Evolutionary conservation across 1,140 invertebrate species (phyloP).

Genomic region (Chionoecetes opilio): DNA sequence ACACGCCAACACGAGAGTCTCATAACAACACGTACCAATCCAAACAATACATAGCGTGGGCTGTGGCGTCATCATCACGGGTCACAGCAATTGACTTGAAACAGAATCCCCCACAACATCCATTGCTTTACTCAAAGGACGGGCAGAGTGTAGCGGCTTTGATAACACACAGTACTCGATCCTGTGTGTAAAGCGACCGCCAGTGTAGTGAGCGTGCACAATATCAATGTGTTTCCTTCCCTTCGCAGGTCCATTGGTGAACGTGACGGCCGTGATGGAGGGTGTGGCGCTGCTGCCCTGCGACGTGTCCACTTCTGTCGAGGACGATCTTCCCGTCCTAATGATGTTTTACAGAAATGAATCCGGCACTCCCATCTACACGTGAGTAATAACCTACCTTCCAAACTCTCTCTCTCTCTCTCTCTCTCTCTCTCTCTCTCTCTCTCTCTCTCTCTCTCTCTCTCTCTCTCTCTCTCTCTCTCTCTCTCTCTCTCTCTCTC

Average conservation of each 20-base stretch:
- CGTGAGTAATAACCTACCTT: neutral
- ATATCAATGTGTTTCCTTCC: no score
- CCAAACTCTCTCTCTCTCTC: neutral
- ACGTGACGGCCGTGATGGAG: slow-evolving; percentile 80
- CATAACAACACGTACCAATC: no score
- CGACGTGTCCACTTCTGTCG: slow-evolving; percentile 70
- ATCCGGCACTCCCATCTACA: slow-evolving; percentile 73
- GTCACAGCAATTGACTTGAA: no score
- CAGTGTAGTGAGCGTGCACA: no score
- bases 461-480: neutral
- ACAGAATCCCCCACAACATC: no score
- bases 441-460: neutral
- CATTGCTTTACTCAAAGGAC: no score
- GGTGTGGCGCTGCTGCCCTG: slow-evolving; percentile 73
- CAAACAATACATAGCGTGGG: no score
- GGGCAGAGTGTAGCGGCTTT: no score
- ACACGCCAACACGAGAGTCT: no score
- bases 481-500: neutral
- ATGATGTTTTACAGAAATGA: slow-evolving; percentile 78
- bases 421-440: neutral
- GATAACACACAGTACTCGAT: no score
- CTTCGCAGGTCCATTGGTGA: slow-evolving; percentile 68
- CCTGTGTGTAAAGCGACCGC: no score
- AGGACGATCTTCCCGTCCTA: slow-evolving; percentile 78
- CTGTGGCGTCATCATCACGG: no score